Evolutionary conservation across 2,113 vertebrate genomes (phyloP).

Genomic region (Gadus chalcogrammus): DNA sequence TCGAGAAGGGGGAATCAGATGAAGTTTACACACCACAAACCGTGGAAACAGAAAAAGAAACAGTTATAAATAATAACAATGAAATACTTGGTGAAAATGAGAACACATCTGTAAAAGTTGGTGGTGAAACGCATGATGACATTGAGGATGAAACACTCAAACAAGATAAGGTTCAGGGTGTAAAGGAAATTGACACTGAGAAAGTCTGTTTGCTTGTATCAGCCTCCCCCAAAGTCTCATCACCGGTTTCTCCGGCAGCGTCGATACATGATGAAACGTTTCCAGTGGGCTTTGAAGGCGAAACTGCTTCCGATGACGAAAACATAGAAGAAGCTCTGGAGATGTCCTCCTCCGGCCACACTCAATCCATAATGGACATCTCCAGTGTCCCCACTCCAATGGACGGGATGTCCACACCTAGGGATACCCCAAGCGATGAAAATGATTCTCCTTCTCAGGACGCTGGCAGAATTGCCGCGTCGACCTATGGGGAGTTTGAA

Average conservation of each 20-base stretch:
- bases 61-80: constrained; percentile 48
- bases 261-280: constrained; percentile 87
- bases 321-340: constrained; percentile 84
- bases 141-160: constrained; percentile 66
- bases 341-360: constrained; percentile 86
- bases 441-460: constrained; percentile 85
- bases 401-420: constrained; percentile 92
- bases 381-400: constrained; percentile 92
- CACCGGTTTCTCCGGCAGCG: constrained; percentile 77
- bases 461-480: constrained; percentile 74
- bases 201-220: constrained; percentile 62
- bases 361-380: constrained; percentile 91
- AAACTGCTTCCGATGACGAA: constrained; percentile 88
- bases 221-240: constrained; percentile 72
- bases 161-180: constrained; percentile 44
- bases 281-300: constrained; percentile 83
- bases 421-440: constrained; percentile 88
- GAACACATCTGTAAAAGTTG: constrained; percentile 59
- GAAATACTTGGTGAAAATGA: constrained; percentile 39
- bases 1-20: constrained; percentile 90
- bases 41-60: constrained; percentile 60
- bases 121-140: constrained; percentile 65
- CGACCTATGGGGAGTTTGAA: constrained; percentile 71
- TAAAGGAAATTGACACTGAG: constrained; percentile 74
- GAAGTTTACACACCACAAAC: constrained; percentile 82